A percentile compares a stretch with the other conserved stretches of the same genome.
Evolutionary conservation across 2,113 vertebrate species (phyloP).

Genomic region (Paracanthobrama guichenoti): DNA sequence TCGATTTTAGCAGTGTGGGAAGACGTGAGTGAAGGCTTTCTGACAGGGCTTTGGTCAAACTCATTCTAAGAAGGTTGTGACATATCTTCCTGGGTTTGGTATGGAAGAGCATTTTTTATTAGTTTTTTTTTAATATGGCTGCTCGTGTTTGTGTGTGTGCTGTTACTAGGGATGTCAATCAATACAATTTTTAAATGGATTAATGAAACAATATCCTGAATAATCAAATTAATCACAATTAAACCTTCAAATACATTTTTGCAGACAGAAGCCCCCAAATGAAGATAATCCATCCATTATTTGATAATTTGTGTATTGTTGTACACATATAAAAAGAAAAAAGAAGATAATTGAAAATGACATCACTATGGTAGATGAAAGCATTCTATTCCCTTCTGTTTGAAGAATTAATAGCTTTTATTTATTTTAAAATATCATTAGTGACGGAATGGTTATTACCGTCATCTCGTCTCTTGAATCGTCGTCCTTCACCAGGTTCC

Average conservation of each 20-base stretch:
- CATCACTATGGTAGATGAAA: not conserved
- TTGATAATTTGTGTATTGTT: not conserved
- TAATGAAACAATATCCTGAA: not conserved
- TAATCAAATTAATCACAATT: not conserved
- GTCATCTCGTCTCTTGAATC: too few species aligned
- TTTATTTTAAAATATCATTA: too few species aligned
- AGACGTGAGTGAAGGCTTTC: constrained; percentile 13
- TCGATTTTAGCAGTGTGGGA: constrained; percentile 37
- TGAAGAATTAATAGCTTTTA: not conserved
- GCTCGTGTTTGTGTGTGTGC: not conserved
- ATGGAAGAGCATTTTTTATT: not conserved
- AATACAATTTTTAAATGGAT: not conserved
- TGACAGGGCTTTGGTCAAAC: constrained; percentile 37
- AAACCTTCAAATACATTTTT: not conserved
- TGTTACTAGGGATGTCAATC: not conserved
- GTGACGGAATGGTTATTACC: too few species aligned
- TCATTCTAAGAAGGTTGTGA: not conserved
- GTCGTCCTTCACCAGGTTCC: too few species aligned
- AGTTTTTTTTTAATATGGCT: not conserved
- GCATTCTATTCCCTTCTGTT: not conserved
- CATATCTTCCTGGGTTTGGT: not conserved
- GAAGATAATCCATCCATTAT: not conserved
- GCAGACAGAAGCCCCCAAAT: not conserved
- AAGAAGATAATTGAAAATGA: not conserved
- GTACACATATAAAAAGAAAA: not conserved